phyloP scores from a whole-genome alignment of 2,888 invertebrate species.

The Diarsia dahlii region DNA sequence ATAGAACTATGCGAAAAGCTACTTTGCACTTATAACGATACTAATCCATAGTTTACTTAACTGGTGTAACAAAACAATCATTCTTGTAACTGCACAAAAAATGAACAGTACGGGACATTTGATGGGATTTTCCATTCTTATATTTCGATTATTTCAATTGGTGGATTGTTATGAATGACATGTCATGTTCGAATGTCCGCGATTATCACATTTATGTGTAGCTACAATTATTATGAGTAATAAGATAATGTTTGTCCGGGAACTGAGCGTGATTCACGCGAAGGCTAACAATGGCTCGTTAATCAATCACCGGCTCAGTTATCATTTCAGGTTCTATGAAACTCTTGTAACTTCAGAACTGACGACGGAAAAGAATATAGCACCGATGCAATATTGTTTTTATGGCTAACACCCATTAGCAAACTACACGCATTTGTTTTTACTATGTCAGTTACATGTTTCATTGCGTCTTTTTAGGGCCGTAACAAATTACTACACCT shows the following conservation, averaged over 20 bases:
- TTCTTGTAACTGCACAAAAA: neutral
- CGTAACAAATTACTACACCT: conserved; percentile 7
- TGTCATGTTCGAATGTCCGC: conserved; percentile 58
- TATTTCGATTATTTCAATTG: conserved; percentile 48
- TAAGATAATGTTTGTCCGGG: conserved; percentile 74
- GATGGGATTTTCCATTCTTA: conserved; percentile 34
- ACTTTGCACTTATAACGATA: conserved; percentile 2
- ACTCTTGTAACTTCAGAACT: conserved; percentile 61
- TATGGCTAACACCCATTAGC: neutral
- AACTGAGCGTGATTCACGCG: conserved; percentile 77
- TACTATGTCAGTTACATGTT: conserved; percentile 22
- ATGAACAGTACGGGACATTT: conserved; percentile 8
- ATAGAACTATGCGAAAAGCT: neutral
- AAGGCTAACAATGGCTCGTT: conserved; percentile 69
- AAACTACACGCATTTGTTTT: conserved; percentile 1
- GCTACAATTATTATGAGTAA: conserved; percentile 79
- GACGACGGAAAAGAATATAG: conserved; percentile 9
- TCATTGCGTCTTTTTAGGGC: conserved; percentile 9
- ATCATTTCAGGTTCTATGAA: conserved; percentile 67
- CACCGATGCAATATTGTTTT: neutral
- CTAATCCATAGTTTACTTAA: conserved; percentile 29
- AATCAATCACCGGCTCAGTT: conserved; percentile 63
- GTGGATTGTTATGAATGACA: conserved; percentile 55
- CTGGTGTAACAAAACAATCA: conserved; percentile 8
- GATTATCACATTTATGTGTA: conserved; percentile 68